These are phyloP conservation scores for Stichodactyla mertensii DNA, from an alignment of 64 coral and sea anemone genomes.

Conservation along the genomic window DNA sequence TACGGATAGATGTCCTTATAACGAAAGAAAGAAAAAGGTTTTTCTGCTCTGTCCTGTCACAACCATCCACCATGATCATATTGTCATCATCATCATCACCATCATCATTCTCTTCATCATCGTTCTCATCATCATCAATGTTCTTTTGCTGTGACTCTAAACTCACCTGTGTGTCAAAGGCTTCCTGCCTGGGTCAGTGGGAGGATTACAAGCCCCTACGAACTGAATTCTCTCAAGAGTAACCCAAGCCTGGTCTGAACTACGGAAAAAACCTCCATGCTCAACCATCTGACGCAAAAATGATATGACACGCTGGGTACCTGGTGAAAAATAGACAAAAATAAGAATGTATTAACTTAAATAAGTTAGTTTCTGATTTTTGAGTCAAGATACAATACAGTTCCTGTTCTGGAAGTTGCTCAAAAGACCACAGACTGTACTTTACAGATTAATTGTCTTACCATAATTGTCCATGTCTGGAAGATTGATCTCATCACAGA, in stretches of 20 bases:
- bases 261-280: slow-evolving; percentile 86
- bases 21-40: too few relatives aligned
- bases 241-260: slow-evolving; percentile 92
- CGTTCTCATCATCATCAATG: not conserved
- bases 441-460: slow-evolving; percentile 13
- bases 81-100: too few relatives aligned
- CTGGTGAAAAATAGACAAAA: slow-evolving; percentile 12
- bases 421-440: not conserved
- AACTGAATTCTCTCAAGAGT: slow-evolving; percentile 98
- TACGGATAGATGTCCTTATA: too few relatives aligned
- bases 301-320: slow-evolving; percentile 96
- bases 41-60: too few relatives aligned
- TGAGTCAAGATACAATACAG: not conserved
- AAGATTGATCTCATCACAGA: slow-evolving; percentile 98
- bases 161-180: slow-evolving; percentile 85
- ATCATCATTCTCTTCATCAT: not conserved
- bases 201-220: slow-evolving; percentile 96
- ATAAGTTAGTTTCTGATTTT: too few relatives aligned
- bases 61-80: too few relatives aligned
- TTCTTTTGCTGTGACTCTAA: not conserved
- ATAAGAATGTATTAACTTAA: not conserved
- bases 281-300: slow-evolving; percentile 92
- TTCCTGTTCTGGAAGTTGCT: too few relatives aligned
- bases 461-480: slow-evolving; percentile 98
- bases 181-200: slow-evolving; percentile 92